Percentiles rank a stretch among this genome's conserved stretches.
These are phyloP conservation scores for Linyphia triangularis DNA, from an alignment of 2,888 invertebrate species.

Conservation along the genomic window DNA sequence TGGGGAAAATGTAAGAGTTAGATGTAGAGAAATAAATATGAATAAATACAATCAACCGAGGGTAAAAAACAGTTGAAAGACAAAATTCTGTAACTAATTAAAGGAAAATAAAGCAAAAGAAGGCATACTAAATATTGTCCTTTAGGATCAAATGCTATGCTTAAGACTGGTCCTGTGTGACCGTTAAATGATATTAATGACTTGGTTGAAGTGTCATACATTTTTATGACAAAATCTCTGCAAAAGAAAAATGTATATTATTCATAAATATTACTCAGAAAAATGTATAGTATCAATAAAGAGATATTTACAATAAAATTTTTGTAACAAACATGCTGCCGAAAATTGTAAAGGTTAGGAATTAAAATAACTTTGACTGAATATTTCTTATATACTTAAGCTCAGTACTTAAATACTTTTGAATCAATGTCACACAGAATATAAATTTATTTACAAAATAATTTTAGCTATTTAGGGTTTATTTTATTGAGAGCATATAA, in stretches of 20 bases:
- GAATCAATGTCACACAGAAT: too few relatives aligned
- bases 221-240: conserved; percentile 84
- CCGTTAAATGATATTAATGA: conserved; percentile 81
- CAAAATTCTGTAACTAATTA: neutral
- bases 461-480: too few relatives aligned
- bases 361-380: neutral
- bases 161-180: conserved; percentile 84
- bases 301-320: neutral
- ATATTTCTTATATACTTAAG: too few relatives aligned
- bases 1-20: too few relatives aligned
- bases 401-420: too few relatives aligned
- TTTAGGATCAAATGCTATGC: conserved; percentile 84
- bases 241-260: neutral
- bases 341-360: neutral
- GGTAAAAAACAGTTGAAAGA: neutral
- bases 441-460: too few relatives aligned
- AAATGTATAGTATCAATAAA: neutral
- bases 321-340: neutral
- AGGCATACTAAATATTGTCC: conserved; percentile 82
- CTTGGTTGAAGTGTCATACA: conserved; percentile 81
- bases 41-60: too few relatives aligned
- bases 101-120: conserved; percentile 1
- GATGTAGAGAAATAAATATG: too few relatives aligned
- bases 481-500: too few relatives aligned
- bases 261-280: too few relatives aligned